A percentile compares a stretch with the other conserved stretches of the same genome.
Evolutionary conservation across 2,797 vertebrate genomes (phyloP).

Genomic region (Rhinoraja longicauda): DNA sequence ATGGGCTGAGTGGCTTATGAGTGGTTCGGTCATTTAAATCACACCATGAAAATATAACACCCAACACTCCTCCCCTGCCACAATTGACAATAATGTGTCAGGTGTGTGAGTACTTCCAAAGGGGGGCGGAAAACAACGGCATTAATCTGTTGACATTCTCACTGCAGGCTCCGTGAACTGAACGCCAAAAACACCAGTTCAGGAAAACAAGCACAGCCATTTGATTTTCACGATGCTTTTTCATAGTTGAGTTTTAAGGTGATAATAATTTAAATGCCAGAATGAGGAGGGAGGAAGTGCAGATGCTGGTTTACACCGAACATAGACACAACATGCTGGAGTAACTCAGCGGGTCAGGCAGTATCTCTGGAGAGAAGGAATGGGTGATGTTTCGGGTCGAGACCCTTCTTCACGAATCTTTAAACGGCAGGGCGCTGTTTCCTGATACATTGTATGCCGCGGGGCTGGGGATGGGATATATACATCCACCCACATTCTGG

Average conservation of each 20-base stretch:
- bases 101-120: background rate
- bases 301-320: too few species aligned
- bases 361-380: too few species aligned
- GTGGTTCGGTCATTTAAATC: too few species aligned
- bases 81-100: background rate
- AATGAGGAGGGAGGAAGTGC: too few species aligned
- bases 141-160: constrained; percentile 6
- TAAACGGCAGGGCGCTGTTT: background rate
- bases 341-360: too few species aligned
- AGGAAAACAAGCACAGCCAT: background rate
- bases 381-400: too few species aligned
- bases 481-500: background rate
- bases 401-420: background rate
- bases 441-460: background rate
- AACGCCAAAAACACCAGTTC: background rate
- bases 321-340: too few species aligned
- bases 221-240: background rate
- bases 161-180: background rate
- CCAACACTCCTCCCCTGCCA: background rate
- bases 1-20: too few species aligned
- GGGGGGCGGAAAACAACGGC: background rate
- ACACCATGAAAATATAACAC: background rate
- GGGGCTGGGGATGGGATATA: background rate
- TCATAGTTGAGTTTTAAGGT: background rate
- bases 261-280: background rate